Conservation (phyloP, 2,113 vertebrate species). For the Baryphthengus martii region DNA sequence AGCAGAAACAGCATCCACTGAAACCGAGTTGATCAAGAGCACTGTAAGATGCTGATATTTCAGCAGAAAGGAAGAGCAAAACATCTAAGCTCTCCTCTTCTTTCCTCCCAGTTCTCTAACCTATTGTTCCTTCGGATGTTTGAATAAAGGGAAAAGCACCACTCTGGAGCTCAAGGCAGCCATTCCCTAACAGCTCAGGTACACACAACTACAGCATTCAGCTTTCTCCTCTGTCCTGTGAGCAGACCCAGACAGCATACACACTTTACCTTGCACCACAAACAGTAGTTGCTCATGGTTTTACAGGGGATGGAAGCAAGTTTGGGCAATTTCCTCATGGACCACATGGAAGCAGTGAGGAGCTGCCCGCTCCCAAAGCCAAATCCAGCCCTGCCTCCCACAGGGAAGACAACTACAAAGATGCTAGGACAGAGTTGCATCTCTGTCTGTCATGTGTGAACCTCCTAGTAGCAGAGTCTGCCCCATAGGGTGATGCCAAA, state of each 20-base stretch:
- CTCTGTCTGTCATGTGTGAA: neutral
- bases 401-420: neutral
- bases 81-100: neutral
- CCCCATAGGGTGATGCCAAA: accelerated
- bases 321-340: neutral
- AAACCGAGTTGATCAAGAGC: neutral
- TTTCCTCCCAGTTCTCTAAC: neutral
- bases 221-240: neutral
- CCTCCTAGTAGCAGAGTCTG: neutral
- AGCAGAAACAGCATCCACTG: neutral
- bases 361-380: neutral
- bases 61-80: neutral
- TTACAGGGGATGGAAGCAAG: neutral
- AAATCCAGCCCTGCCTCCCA: neutral
- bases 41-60: neutral
- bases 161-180: neutral
- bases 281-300: neutral
- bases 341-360: neutral
- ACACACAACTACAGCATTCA: accelerated
- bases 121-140: neutral
- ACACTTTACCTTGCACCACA: neutral
- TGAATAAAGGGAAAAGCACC: neutral
- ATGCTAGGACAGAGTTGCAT: neutral
- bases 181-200: neutral
- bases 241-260: neutral